A percentile compares a stretch with the other conserved stretches of the same genome.
Evolutionary conservation across 2,113 vertebrate species (phyloP).

Genomic region (Odontesthes bonariensis): DNA sequence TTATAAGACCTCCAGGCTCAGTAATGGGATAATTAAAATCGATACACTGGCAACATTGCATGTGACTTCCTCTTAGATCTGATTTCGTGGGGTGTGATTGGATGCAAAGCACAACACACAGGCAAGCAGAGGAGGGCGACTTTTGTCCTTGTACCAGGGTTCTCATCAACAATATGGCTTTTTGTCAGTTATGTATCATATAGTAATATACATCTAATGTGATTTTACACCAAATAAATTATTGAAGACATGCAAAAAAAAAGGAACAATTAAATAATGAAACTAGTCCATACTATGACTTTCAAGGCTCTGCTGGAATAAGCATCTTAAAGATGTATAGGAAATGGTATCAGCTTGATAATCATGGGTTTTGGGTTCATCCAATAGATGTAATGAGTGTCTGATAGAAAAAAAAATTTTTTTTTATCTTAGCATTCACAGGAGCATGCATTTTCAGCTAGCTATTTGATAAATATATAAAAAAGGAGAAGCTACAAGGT

Average conservation of each 20-base stretch:
- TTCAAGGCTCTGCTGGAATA: background rate
- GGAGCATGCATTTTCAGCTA: background rate
- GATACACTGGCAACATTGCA: slow-evolving; percentile 62
- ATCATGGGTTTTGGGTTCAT: background rate
- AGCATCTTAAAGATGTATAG: background rate
- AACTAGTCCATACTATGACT: too few species aligned
- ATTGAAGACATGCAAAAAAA: background rate
- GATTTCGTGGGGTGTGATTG: slow-evolving; percentile 35
- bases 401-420: background rate
- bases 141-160: slow-evolving; percentile 14
- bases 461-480: slow-evolving; percentile 1
- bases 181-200: too few species aligned
- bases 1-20: slow-evolving; percentile 68
- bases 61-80: slow-evolving; percentile 61
- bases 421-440: background rate
- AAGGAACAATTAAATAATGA: background rate
- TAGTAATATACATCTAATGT: too few species aligned
- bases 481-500: background rate
- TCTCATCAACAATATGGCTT: background rate
- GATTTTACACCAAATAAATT: background rate
- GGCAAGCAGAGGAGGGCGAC: slow-evolving; percentile 2
- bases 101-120: background rate
- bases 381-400: slow-evolving; percentile 2
- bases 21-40: slow-evolving; percentile 78
- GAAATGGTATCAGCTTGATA: background rate